Evolutionary conservation across 2,888 invertebrate genomes (phyloP), one percentile per base, ranked within the genome.

Genomic region (Teleiodes luculella): DNA sequence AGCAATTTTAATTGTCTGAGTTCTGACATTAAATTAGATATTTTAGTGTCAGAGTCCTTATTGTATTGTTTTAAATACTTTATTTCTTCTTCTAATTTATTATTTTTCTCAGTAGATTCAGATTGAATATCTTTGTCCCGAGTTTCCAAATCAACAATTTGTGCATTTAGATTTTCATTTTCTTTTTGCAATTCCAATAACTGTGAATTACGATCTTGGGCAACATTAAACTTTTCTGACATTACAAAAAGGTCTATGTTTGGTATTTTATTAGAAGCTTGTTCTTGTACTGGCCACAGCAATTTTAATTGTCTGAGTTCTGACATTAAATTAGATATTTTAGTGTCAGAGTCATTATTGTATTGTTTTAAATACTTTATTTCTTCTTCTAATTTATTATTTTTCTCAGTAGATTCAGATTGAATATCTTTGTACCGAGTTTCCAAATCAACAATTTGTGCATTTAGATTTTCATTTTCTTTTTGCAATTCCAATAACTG

Each of bases 181-280:
- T 8, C 11, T 1, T 13, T 41, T n/a, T 41, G 41, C 41, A 41
- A 20, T 41, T 20, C n/a, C n/a, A n/a, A n/a, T 24, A 85, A 61
- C 51, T 76, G 67, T 18, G 65, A 52, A 62, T 69, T 78, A 57
- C 82, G 68, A 56, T 83, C 70, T 60, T 86, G 80, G 54, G 85
- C 59, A 2, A 64, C 36, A 50, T 57, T 63, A 51, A 52, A 74
- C 63, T 76, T 74, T 65, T 83, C 74, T 48, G 63, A 60, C 55
- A 80, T 56, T 6, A 64, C 62, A 11, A 67, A 53, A 55, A 58
- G 45, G 53, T 73, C 66, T 8, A 50, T 52, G 52, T 62, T 63
- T 33, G 67, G 55, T 13, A 52, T 33, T 48, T 65, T 61, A 46
- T 60, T 51, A 14, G 55, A 46, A 50, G 39, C 56, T 35, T 69